These are phyloP conservation scores for Thryonomys swinderianus DNA, from an alignment of 2,113 vertebrate species.

Conservation along the genomic window DNA sequence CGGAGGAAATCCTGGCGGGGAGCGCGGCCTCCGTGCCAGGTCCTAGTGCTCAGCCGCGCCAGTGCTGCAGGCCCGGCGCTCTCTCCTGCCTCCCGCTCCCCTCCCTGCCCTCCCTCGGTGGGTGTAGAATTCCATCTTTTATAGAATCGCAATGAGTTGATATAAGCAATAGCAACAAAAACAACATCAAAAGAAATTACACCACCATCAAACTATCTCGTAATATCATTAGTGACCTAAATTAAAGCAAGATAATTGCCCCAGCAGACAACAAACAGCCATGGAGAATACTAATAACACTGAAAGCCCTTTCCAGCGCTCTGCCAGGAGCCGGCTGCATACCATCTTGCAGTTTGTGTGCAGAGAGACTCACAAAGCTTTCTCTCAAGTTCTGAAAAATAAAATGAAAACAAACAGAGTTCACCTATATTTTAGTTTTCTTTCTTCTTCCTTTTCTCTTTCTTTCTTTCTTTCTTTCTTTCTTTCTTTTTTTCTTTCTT, in stretches of 20 bases:
- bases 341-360: accelerated
- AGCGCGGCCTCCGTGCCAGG: conserved; percentile 59
- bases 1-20: conserved; percentile 69
- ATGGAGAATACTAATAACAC: conserved; percentile 67
- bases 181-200: conserved; percentile 84
- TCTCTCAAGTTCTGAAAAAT: conserved; percentile 34
- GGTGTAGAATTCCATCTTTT: conserved; percentile 62
- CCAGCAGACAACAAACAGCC: conserved; percentile 76
- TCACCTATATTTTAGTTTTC: neutral
- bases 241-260: conserved; percentile 84
- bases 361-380: conserved; percentile 52
- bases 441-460: no score
- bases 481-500: no score
- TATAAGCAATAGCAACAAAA: conserved; percentile 81
- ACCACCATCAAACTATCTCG: conserved; percentile 76
- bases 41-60: neutral
- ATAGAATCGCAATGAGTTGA: conserved; percentile 77
- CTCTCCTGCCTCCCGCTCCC: neutral
- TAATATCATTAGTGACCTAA: conserved; percentile 85
- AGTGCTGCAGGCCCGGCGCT: neutral
- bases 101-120: conserved; percentile 37
- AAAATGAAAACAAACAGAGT: neutral
- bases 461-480: no score
- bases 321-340: conserved; percentile 13
- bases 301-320: neutral